Conservation (phyloP, 2,888 invertebrate genomes). For the Biston betularia region DNA sequence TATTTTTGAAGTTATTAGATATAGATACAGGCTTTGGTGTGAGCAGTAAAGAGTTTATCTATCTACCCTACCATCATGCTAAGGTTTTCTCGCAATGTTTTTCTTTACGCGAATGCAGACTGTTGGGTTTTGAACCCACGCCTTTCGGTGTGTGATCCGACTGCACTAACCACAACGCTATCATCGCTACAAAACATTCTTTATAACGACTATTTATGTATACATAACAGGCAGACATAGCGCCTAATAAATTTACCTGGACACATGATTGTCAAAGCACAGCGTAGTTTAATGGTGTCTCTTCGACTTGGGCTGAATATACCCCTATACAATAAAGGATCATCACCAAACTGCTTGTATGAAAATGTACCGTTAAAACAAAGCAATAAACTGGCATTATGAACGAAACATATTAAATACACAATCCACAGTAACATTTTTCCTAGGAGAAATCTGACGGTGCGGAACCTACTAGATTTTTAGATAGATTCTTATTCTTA, state of each 20-base stretch:
- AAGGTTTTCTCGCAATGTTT: too few species aligned
- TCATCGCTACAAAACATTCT: too few species aligned
- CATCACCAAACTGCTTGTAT: conserved; percentile 60
- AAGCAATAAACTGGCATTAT: conserved; percentile 52
- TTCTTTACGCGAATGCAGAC: too few species aligned
- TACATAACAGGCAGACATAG: background rate
- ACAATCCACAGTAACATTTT: conserved; percentile 35
- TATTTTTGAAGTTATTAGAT: too few species aligned
- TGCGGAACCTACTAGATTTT: conserved; percentile 36
- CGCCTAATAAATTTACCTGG: conserved; percentile 46
- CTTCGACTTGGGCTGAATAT: conserved; percentile 48
- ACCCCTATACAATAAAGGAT: conserved; percentile 59
- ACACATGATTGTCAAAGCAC: conserved; percentile 61
- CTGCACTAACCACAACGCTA: too few species aligned
- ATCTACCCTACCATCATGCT: too few species aligned
- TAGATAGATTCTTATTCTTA: background rate
- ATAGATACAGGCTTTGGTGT: too few species aligned
- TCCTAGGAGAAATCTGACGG: conserved; percentile 2
- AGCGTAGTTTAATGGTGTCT: conserved; percentile 57
- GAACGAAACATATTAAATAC: conserved; percentile 42
- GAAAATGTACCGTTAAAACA: conserved; percentile 76
- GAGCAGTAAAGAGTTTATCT: too few species aligned
- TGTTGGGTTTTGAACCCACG: too few species aligned
- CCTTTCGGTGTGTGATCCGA: too few species aligned
- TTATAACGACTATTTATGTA: too few species aligned